A percentile compares a stretch with the other conserved stretches of the same genome.
Evolutionary conservation across 2,888 invertebrate species (phyloP).

Genomic region (Lasioglossum malachurum): DNA sequence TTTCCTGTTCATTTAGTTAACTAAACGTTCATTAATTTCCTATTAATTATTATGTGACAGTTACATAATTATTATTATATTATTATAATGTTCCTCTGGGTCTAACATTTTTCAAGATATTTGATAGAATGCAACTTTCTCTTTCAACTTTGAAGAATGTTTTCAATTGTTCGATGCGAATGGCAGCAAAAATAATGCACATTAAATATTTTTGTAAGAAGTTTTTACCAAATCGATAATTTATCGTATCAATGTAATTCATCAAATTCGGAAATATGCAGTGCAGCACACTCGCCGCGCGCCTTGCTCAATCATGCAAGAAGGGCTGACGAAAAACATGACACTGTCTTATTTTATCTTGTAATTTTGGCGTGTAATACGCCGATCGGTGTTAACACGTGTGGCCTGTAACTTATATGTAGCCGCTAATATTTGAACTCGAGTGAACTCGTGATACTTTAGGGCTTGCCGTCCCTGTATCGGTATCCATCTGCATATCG

Average conservation of each 20-base stretch:
- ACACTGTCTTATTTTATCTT: conserved; percentile 50
- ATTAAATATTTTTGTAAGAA: background rate
- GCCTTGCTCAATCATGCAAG: conserved; percentile 1
- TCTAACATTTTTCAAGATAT: background rate
- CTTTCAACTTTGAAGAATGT: background rate
- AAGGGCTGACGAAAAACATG: conserved; percentile 5
- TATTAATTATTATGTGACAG: background rate
- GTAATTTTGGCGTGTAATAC: conserved; percentile 57
- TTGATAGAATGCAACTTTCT: background rate
- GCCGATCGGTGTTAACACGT: conserved; percentile 69
- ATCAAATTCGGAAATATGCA: background rate
- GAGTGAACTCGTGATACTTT: conserved; percentile 51
- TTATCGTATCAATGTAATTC: background rate
- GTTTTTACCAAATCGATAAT: background rate
- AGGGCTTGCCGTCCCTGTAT: conserved; percentile 21
- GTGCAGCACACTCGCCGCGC: background rate
- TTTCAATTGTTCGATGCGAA: background rate
- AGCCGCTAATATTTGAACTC: conserved; percentile 61
- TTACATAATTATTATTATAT: too few relatives aligned
- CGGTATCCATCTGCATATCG: conserved; percentile 23
- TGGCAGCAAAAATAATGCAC: background rate
- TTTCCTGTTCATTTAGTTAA: background rate
- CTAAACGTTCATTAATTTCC: background rate
- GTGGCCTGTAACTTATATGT: conserved; percentile 47
- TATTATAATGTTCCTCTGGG: background rate